Evolutionary conservation across 2,888 invertebrate species (phyloP).

Genomic region (Agrotis clavis): DNA sequence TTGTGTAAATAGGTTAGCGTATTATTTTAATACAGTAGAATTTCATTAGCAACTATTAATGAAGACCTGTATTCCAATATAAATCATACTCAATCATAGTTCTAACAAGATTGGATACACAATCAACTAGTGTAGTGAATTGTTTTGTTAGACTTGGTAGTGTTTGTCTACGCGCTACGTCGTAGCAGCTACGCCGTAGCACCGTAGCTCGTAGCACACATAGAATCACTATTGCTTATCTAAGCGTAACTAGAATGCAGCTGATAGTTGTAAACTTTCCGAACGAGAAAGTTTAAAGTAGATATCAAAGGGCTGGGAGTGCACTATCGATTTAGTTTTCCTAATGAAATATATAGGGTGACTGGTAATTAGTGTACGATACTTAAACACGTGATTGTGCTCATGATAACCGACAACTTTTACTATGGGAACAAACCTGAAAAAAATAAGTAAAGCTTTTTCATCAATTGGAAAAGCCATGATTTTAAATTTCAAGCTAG

Average conservation of each 20-base stretch:
- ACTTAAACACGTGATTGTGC: no score
- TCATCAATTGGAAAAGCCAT: no score
- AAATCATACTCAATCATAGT: background rate
- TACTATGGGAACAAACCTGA: no score
- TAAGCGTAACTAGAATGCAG: constrained; percentile 35
- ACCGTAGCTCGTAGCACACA: constrained; percentile 17
- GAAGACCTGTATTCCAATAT: constrained; percentile 3
- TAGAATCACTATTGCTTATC: constrained; percentile 25
- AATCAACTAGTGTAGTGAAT: constrained; percentile 20
- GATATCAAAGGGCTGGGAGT: constrained; percentile 12
- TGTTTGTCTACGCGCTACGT: constrained; percentile 45
- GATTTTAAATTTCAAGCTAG: no score
- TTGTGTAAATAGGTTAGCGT: background rate
- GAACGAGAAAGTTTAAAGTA: constrained; percentile 24
- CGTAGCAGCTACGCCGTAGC: constrained; percentile 44
- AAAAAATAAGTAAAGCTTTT: no score
- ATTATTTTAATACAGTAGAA: background rate
- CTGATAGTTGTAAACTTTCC: constrained; percentile 22
- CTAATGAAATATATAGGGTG: background rate
- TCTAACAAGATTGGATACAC: constrained; percentile 14
- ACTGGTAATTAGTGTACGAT: no score
- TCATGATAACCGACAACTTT: no score
- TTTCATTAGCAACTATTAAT: background rate
- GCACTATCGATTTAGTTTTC: constrained; percentile 13
- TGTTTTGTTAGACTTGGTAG: constrained; percentile 40